phyloP scores from a whole-genome alignment of 2,888 invertebrate species.

The Drosophila parthenogenetica region DNA sequence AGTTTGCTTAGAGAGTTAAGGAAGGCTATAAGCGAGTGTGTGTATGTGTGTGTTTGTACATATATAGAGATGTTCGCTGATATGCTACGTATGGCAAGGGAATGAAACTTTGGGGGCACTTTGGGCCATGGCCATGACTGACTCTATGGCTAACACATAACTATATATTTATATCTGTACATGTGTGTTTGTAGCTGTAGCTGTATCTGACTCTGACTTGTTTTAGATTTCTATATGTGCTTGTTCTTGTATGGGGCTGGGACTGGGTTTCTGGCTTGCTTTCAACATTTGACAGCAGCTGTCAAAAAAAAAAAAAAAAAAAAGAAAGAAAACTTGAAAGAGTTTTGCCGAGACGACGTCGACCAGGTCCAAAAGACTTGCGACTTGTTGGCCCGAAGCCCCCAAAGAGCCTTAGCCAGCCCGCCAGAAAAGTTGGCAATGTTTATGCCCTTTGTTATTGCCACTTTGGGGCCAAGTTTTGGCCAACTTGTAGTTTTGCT shows the following conservation, averaged over 20 bases:
- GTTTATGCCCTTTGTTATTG: slow-evolving; percentile 74
- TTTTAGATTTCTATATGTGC: slow-evolving; percentile 72
- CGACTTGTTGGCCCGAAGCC: slow-evolving; percentile 46
- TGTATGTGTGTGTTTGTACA: slow-evolving; percentile 14
- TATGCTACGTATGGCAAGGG: slow-evolving; percentile 49
- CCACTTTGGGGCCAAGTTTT: slow-evolving; percentile 60
- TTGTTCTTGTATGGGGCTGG: slow-evolving; percentile 32
- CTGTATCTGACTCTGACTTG: slow-evolving; percentile 61
- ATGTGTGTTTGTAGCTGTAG: slow-evolving; percentile 1
- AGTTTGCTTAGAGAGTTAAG: slow-evolving; percentile 69
- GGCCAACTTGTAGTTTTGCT: slow-evolving; percentile 53
- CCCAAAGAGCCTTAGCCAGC: slow-evolving; percentile 47
- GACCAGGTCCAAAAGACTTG: slow-evolving; percentile 50
- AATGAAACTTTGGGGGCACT: slow-evolving; percentile 47
- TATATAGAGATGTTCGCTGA: slow-evolving; percentile 68
- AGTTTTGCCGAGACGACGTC: slow-evolving; percentile 74
- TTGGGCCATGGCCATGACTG: slow-evolving; percentile 59
- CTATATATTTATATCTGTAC: neutral
- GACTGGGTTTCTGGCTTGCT: slow-evolving; percentile 52
- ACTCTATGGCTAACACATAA: slow-evolving; percentile 5
- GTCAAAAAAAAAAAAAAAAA: slow-evolving; percentile 57
- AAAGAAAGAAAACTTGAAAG: slow-evolving; percentile 64
- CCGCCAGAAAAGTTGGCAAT: slow-evolving; percentile 71
- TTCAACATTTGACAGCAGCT: slow-evolving; percentile 81
- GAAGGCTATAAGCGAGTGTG: slow-evolving; percentile 41